Conservation (phyloP, 2,888 invertebrate genomes). For the Xestia c-nigrum region DNA sequence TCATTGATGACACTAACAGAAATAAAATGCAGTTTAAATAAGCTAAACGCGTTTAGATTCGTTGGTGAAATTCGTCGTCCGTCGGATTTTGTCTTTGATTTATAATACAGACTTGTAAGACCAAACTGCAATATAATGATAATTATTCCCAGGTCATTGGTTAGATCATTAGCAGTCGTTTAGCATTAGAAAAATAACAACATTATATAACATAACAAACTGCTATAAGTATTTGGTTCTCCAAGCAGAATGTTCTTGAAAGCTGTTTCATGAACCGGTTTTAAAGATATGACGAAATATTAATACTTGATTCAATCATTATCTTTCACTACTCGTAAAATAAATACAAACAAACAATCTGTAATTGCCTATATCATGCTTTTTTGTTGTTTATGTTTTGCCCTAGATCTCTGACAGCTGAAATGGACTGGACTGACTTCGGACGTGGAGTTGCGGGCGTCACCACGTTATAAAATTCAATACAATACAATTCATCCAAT, state of each 20-base stretch:
- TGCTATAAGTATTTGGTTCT: neutral
- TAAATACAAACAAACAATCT: neutral
- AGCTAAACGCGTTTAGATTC: neutral
- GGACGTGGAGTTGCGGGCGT: neutral
- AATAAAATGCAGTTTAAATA: neutral
- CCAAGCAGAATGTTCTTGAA: constrained; percentile 5
- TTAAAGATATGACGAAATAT: constrained; percentile 1
- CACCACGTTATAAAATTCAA: neutral
- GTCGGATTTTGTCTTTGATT: neutral
- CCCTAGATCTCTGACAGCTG: neutral
- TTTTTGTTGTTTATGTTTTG: neutral
- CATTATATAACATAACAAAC: neutral
- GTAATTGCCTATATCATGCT: neutral
- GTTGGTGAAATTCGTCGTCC: neutral
- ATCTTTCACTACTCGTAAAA: neutral
- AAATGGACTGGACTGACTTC: neutral
- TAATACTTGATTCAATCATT: constrained; percentile 1
- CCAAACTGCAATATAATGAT: neutral
- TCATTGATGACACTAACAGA: neutral
- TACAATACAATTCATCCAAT: neutral
- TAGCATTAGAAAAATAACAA: neutral
- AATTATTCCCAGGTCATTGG: neutral
- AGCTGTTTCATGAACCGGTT: constrained; percentile 33
- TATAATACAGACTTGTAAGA: neutral
- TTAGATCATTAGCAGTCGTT: neutral